Percentiles rank a stretch among this genome's conserved stretches.
phyloP scores from a whole-genome alignment of 2,888 invertebrate genomes.

The Linyphia triangularis region DNA sequence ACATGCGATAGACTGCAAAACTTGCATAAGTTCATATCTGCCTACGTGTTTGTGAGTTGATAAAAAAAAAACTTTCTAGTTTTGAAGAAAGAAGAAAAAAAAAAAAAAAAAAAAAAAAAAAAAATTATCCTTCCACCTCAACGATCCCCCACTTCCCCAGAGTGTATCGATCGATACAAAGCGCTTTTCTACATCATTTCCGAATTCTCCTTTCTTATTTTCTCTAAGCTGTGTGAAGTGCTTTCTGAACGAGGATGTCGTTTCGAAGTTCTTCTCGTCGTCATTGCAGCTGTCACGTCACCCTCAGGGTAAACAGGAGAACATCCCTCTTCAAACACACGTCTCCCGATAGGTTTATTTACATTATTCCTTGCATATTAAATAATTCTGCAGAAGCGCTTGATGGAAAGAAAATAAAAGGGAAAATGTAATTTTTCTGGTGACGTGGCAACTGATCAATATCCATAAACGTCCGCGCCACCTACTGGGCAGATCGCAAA shows the following conservation, averaged over 20 bases:
- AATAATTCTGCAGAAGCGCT: slow-evolving; percentile 31
- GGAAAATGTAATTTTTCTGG: slow-evolving; percentile 49
- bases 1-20: too few species aligned
- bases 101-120: too few species aligned
- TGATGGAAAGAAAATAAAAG: slow-evolving; percentile 2
- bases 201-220: slow-evolving; percentile 14
- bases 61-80: too few species aligned
- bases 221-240: not conserved
- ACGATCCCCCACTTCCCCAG: not conserved
- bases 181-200: slow-evolving; percentile 34
- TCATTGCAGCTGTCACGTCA: slow-evolving; percentile 41
- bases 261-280: slow-evolving; percentile 6
- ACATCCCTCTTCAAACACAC: slow-evolving; percentile 7
- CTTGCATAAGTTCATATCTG: too few species aligned
- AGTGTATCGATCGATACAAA: slow-evolving; percentile 8
- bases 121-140: not conserved
- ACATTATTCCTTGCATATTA: slow-evolving; percentile 60
- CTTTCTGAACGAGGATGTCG: not conserved
- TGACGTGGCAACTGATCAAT: slow-evolving; percentile 65
- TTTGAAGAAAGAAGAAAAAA: too few species aligned
- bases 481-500: slow-evolving; percentile 30
- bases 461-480: slow-evolving; percentile 69
- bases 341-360: slow-evolving; percentile 26
- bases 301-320: slow-evolving; percentile 30
- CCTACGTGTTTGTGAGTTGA: too few species aligned